These are phyloP conservation scores for Xenotilapia caudafasciata DNA, from an alignment of 2,113 vertebrate genomes.

Conservation along the genomic window DNA sequence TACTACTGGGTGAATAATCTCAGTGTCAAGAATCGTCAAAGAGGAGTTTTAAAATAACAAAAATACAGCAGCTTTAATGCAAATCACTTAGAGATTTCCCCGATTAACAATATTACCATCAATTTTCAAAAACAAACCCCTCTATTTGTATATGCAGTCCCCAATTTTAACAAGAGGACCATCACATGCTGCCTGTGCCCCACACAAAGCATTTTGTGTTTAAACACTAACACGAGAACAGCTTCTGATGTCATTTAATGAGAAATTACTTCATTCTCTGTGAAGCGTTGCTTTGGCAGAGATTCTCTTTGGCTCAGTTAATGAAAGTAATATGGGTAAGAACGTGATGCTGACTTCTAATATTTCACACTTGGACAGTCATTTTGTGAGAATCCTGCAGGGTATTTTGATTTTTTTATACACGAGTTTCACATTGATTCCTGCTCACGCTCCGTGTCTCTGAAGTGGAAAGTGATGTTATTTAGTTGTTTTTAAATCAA, in stretches of 20 bases:
- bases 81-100: neutral
- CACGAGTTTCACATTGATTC: neutral
- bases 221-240: neutral
- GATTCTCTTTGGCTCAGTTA: neutral
- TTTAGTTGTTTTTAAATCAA: neutral
- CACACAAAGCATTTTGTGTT: neutral
- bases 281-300: neutral
- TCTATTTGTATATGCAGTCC: neutral
- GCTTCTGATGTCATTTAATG: neutral
- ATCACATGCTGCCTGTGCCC: neutral
- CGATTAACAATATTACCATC: neutral
- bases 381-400: neutral
- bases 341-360: neutral
- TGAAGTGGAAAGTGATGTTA: neutral
- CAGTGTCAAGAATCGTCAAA: neutral
- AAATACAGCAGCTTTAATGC: neutral
- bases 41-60: neutral
- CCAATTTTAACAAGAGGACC: neutral
- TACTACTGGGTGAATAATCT: neutral
- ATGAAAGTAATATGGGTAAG: neutral
- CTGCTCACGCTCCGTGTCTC: neutral
- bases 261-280: neutral
- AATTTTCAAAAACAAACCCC: neutral
- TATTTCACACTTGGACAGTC: neutral
- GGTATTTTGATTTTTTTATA: neutral